Evolutionary conservation across 2,888 invertebrate genomes (phyloP), one percentile per base, ranked within the genome.

Genomic region (Neria commutata): DNA sequence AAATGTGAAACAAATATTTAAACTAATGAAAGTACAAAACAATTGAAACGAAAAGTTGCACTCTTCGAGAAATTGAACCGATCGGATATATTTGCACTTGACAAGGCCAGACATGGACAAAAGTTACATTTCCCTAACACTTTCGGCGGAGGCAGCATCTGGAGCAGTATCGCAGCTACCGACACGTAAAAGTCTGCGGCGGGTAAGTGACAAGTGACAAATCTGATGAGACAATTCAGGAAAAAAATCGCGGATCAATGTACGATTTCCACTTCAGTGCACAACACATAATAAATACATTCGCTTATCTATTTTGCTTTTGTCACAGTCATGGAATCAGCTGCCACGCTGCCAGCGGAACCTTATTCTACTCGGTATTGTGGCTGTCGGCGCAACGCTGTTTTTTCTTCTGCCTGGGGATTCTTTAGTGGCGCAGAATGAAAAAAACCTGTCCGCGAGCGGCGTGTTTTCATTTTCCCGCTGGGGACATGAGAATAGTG

Each of bases 331-430:
- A 83, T 94, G 94, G 94, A 93, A 94, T 80, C 90, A 90, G 68
- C 82, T 94, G 57, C 93, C 94, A 17, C 86, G 93, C 69, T 87
- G 93, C 73, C 94, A 94, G 78, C 86, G 91, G 66, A 92, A 91
- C 73, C 83, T 92, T 67, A 85, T 90, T 52, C 89, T 91, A 73
- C 87, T 90, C 68, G 73, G 86, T 59, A 65, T 87, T 61, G 77
- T 85, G 60, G 83, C 88, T 49, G 75, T 88, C 62, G 78, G 85
- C 64, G 80, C 87, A 64, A 86, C 87, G 52, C 77, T 88, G 63
- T 80, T 89, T 67, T 86, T 88, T 69, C 83, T 88, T 69, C 78
- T 89, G 58, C 87, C 86, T 66, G 77, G 78, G 14, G 79, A 80
- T 50, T 76, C 77, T 11, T 50, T 69, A 5, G 67, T 49, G 58